Base-by-base conservation (phyloP, 2,797 vertebrate genomes). In the Ptychadena robeensis region DNA sequence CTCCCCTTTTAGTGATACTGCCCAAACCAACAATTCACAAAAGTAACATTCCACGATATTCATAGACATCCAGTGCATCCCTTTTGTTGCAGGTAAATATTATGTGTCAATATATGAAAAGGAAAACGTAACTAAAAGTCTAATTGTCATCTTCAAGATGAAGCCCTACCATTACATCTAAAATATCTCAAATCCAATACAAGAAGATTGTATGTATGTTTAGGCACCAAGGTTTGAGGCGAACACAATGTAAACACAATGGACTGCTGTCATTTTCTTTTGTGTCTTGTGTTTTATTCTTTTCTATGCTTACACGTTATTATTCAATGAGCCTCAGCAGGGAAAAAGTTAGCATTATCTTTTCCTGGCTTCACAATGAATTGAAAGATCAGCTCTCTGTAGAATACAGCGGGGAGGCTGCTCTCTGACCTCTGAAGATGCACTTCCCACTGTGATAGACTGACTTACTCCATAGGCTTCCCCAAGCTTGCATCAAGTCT, bases 321-420 rank as follows among this genome's bases (percentile, higher is more conserved):
- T 83, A 79, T 53, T 83, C 68, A 79, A 79, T 79, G 76, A 79
- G 59, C 69, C 69, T 14, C 82, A 83, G 76, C 82, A 74, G 76
- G 76, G 64, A 63, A 74, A 31, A 67, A 76, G 48, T 79, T 59
- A 63, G 68, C 35, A 67, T 83, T 79, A 73, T 83, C 70, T 67
- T 73, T 74, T 66, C 28, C 44, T 27, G 69, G 48, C 76, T 83
- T 67, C 48, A 61, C 75, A 79, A 83, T 79, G 82, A 48, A n/a
- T 59, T 35, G 61, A 63, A 83, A 83, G 82, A 83, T 73, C 82
- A 61, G 40, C 76, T 83, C 44, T 83, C 37, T 79, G 76, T 83
- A 79, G 73, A 28, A 67, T 77, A 18, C 82, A 73, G 82, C 53
- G 27, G 74, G 82, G 63, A 63, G 35, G 27, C 69, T 79, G 68